These are phyloP conservation scores for Trachurus trachurus DNA, from an alignment of 2,797 vertebrate species.

Conservation along the genomic window DNA sequence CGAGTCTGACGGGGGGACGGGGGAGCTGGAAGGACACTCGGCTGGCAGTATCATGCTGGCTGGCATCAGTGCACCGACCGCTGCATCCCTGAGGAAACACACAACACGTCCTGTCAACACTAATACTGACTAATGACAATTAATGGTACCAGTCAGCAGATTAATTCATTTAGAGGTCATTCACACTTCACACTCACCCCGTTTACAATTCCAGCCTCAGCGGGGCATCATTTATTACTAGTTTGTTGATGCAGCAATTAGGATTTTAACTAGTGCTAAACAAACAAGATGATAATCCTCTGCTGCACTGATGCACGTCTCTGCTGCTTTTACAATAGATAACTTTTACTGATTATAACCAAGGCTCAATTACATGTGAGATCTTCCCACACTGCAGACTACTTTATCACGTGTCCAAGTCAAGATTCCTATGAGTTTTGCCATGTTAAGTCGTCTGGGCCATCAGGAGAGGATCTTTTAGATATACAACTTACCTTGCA, in stretches of 20 bases:
- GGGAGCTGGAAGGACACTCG: constrained; percentile 93
- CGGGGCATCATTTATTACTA: not conserved
- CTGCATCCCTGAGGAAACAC: constrained; percentile 89
- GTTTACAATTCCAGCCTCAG: constrained; percentile 3
- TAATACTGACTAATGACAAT: not conserved
- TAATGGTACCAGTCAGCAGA: constrained; percentile 6
- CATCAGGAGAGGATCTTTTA: not conserved
- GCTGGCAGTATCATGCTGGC: constrained; percentile 97
- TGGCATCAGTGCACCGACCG: constrained; percentile 96
- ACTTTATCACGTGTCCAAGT: not conserved
- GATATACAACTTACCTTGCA: constrained; percentile 90
- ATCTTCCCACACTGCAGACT: not conserved
- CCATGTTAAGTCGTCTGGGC: not conserved
- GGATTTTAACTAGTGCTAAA: constrained; percentile 5
- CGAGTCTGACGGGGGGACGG: constrained; percentile 90
- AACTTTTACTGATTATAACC: not conserved
- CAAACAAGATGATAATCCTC: not conserved
- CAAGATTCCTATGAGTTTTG: not conserved
- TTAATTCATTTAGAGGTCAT: constrained; percentile 25
- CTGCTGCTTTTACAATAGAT: not conserved
- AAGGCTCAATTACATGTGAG: not conserved
- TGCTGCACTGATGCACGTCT: not conserved
- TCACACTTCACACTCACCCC: not conserved
- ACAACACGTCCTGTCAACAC: constrained; percentile 34
- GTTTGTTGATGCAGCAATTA: not conserved